Evolutionary conservation across 1,140 invertebrate species (phyloP).

Genomic region (Littorina saxatilis): DNA sequence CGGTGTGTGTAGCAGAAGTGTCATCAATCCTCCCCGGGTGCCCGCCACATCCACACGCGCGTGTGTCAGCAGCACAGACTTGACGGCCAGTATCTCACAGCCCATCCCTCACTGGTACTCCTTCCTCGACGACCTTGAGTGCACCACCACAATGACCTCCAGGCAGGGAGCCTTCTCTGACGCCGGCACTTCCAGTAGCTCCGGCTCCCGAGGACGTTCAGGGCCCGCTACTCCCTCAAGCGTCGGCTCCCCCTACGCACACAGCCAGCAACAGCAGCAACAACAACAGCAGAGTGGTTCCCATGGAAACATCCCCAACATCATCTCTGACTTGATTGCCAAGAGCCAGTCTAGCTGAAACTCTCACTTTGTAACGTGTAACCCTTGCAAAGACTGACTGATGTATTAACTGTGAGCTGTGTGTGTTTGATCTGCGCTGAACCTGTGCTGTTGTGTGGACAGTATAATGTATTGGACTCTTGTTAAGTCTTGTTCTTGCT

Average conservation of each 20-base stretch:
- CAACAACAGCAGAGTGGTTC: neutral
- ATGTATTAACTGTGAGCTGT: too few relatives aligned
- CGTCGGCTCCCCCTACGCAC: conserved; percentile 10
- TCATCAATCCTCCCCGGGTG: too few relatives aligned
- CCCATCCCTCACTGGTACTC: conserved; percentile 44
- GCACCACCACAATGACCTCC: neutral
- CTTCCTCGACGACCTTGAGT: conserved; percentile 40
- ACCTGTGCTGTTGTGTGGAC: too few relatives aligned
- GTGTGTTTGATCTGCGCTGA: too few relatives aligned
- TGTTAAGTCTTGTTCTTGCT: too few relatives aligned
- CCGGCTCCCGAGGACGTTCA: neutral
- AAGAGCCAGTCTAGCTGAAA: neutral
- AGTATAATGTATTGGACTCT: too few relatives aligned
- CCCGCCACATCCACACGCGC: too few relatives aligned
- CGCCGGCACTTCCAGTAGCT: conserved; percentile 2
- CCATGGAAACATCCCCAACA: conserved; percentile 15
- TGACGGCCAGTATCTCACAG: conserved; percentile 36
- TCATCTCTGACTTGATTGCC: conserved; percentile 5
- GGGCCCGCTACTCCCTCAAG: conserved; percentile 6
- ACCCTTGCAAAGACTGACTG: too few relatives aligned
- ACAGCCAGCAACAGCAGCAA: neutral
- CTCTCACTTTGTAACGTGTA: too few relatives aligned
- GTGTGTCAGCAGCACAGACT: conserved; percentile 11
- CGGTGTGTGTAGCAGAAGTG: too few relatives aligned
- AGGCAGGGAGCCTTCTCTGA: conserved; percentile 33